phyloP scores from a whole-genome alignment of 2,113 vertebrate genomes.

The Oenanthe melanoleuca region DNA sequence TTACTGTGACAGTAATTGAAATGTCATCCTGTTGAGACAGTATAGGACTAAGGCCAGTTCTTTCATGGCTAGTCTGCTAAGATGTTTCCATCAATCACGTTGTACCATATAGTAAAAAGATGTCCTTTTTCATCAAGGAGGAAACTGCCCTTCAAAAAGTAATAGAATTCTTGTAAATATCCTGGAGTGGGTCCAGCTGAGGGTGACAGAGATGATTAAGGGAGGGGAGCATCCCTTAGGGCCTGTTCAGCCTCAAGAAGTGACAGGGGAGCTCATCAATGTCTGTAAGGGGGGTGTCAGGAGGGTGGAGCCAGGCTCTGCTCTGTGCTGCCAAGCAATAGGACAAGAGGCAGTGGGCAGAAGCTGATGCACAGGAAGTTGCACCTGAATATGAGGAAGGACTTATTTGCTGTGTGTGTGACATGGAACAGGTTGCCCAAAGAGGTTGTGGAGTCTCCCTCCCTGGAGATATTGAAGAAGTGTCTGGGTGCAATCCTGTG shows the following conservation, averaged over 20 bases:
- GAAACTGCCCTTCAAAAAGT: neutral
- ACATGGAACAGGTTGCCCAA: neutral
- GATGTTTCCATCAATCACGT: neutral
- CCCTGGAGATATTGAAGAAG: neutral
- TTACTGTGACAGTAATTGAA: conserved; percentile 37
- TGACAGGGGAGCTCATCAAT: neutral
- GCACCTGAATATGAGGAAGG: neutral
- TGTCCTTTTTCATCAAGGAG: neutral
- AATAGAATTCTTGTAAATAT: neutral
- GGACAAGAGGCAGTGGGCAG: neutral
- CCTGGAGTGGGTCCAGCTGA: neutral
- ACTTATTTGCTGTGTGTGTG: neutral
- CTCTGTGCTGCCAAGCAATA: neutral
- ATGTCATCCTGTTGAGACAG: neutral
- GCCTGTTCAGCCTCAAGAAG: neutral
- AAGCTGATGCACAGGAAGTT: neutral
- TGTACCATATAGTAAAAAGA: neutral
- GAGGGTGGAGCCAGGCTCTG: neutral
- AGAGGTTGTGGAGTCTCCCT: neutral
- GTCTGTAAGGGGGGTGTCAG: neutral
- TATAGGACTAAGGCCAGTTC: neutral
- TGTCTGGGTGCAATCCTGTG: neutral
- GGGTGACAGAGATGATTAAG: neutral
- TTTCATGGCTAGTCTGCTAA: neutral
- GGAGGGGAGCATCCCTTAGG: neutral